Conservation (phyloP, 2,797 vertebrate species). For the Darevskia mixta region DNA sequence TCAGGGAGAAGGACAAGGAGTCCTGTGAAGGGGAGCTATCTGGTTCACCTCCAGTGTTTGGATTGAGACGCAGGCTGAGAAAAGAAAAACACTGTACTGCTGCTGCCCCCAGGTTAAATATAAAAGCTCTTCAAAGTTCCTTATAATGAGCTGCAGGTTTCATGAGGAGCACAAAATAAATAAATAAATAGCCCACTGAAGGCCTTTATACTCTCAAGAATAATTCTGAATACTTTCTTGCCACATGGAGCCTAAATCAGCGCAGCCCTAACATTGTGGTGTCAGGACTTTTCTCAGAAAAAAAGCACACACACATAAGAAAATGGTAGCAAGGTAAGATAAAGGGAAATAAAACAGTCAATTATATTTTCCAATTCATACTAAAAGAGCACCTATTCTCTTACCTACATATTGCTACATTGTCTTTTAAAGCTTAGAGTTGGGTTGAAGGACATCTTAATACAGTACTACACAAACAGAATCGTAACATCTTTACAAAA, state of each 20-base stretch:
- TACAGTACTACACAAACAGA: background rate
- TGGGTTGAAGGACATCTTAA: background rate
- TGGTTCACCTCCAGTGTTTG: background rate
- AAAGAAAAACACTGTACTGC: background rate
- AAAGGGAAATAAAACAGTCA: background rate
- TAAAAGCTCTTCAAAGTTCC: background rate
- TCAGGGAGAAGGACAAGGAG: conserved; percentile 30
- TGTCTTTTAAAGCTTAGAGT: background rate
- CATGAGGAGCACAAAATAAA: background rate
- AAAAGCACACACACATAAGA: background rate
- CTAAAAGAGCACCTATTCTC: background rate
- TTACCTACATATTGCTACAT: background rate
- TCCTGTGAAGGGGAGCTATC: background rate
- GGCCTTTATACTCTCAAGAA: background rate
- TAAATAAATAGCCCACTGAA: background rate
- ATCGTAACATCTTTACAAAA: background rate
- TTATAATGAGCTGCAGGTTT: background rate
- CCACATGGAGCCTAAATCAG: background rate
- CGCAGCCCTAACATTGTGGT: background rate
- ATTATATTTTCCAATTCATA: too few relatives aligned
- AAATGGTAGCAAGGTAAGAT: background rate
- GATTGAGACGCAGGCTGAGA: background rate
- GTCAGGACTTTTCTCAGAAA: background rate
- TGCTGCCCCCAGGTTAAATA: background rate
- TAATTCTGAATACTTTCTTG: background rate